These are phyloP conservation scores for Todiramphus saurophagus DNA, from an alignment of 2,113 vertebrate genomes.

Conservation along the genomic window DNA sequence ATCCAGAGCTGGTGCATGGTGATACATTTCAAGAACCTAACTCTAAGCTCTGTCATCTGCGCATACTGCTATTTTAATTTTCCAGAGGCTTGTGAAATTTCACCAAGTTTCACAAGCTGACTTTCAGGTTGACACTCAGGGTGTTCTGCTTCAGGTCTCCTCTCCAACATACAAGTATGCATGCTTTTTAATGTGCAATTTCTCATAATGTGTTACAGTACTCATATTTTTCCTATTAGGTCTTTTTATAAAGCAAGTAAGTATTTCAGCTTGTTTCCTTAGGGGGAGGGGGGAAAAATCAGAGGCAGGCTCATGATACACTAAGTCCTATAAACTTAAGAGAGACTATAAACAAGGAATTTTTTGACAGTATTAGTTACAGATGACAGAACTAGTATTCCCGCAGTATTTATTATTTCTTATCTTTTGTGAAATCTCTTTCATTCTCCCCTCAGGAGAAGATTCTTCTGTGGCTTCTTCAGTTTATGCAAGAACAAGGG, in stretches of 20 bases:
- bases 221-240: not conserved
- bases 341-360: not conserved
- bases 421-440: not conserved
- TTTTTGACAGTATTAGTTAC: not conserved
- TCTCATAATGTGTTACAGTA: not conserved
- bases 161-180: not conserved
- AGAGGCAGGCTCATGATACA: not conserved
- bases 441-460: constrained; percentile 81
- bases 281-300: not conserved
- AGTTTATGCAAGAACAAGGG: constrained; percentile 99
- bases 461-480: constrained; percentile 95
- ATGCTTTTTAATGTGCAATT: not conserved
- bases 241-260: not conserved
- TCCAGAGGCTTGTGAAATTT: not conserved
- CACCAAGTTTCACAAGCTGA: not conserved
- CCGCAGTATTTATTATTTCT: not conserved
- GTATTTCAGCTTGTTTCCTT: not conserved
- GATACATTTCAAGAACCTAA: not conserved
- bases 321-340: not conserved
- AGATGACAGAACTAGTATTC: not conserved
- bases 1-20: not conserved
- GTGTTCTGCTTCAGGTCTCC: not conserved
- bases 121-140: not conserved
- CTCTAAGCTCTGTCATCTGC: not conserved
- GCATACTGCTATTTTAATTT: not conserved